A percentile compares a stretch with the other conserved stretches of the same genome.
phyloP scores from a whole-genome alignment of 2,888 invertebrate genomes.

The Amphipoea oculea region DNA sequence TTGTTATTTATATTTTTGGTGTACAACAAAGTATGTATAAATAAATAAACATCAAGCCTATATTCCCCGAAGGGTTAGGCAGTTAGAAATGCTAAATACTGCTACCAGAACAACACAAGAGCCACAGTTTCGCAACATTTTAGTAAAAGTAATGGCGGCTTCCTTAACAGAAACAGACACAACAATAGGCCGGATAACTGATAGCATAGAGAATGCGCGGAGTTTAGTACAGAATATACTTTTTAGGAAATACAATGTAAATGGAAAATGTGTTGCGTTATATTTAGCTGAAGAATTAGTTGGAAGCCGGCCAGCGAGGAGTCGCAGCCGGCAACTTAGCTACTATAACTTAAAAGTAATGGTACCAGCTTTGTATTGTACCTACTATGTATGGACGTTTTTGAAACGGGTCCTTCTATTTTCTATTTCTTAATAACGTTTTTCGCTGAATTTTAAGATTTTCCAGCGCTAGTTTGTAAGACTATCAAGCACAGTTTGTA shows the following conservation, averaged over 20 bases:
- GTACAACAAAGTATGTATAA: too few species aligned
- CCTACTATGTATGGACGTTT: not conserved
- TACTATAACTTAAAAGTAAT: constrained; percentile 43
- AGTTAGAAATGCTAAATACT: not conserved
- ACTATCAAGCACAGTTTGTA: not conserved
- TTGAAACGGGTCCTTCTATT: not conserved
- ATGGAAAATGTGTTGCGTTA: constrained; percentile 50
- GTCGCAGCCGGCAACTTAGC: constrained; percentile 21
- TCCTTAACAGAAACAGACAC: not conserved
- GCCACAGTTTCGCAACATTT: not conserved
- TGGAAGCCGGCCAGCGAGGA: constrained; percentile 48
- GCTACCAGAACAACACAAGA: not conserved
- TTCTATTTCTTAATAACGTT: constrained; percentile 5
- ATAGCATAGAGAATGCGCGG: constrained; percentile 3
- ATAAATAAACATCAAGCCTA: too few species aligned
- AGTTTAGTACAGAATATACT: constrained; percentile 22
- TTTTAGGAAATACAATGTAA: constrained; percentile 42
- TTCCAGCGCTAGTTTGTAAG: not conserved
- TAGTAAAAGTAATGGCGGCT: not conserved
- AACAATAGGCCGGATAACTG: constrained; percentile 34
- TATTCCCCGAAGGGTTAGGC: not conserved
- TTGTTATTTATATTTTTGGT: too few species aligned
- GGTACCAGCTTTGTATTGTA: not conserved
- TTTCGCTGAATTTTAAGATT: not conserved
- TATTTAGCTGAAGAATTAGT: constrained; percentile 45